Percentiles rank a stretch among this genome's conserved stretches.
phyloP scores from a whole-genome alignment of 1,140 invertebrate genomes.

The Leptoteleia sp. region DNA sequence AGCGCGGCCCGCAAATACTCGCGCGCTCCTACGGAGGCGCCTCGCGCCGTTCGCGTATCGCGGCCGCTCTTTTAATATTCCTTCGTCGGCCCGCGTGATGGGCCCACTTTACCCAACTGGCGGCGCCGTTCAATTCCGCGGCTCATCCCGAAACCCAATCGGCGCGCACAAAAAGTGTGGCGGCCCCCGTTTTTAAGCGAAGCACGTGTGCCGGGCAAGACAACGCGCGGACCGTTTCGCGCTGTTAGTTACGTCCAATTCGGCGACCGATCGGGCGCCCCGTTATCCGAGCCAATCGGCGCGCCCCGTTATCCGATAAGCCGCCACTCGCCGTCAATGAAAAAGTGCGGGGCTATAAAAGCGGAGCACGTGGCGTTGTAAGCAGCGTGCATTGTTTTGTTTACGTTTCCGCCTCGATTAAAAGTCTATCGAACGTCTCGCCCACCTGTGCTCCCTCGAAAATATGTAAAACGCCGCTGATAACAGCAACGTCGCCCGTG shows the following conservation, averaged over 20 bases:
- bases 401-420: slow-evolving; percentile 71
- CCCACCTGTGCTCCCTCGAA: slow-evolving; percentile 47
- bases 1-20: not conserved
- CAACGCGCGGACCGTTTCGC: too few relatives aligned
- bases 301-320: too few relatives aligned
- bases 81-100: not conserved
- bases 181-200: too few relatives aligned
- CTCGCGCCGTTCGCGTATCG: slow-evolving; percentile 1
- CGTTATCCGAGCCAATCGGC: too few relatives aligned
- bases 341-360: slow-evolving; percentile 3
- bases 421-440: slow-evolving; percentile 63
- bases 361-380: slow-evolving; percentile 58
- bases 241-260: too few relatives aligned
- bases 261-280: too few relatives aligned
- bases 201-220: too few relatives aligned
- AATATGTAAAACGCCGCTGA: slow-evolving; percentile 60
- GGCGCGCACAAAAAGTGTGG: too few relatives aligned
- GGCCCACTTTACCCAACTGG: too few relatives aligned
- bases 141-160: too few relatives aligned
- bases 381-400: slow-evolving; percentile 70
- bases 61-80: slow-evolving; percentile 20
- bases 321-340: slow-evolving; percentile 17
- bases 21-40: slow-evolving; percentile 8
- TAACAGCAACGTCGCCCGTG: slow-evolving; percentile 49
- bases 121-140: too few relatives aligned